Conservation (phyloP, 2,888 invertebrate species). For the Leptinotarsa peninsularis region DNA sequence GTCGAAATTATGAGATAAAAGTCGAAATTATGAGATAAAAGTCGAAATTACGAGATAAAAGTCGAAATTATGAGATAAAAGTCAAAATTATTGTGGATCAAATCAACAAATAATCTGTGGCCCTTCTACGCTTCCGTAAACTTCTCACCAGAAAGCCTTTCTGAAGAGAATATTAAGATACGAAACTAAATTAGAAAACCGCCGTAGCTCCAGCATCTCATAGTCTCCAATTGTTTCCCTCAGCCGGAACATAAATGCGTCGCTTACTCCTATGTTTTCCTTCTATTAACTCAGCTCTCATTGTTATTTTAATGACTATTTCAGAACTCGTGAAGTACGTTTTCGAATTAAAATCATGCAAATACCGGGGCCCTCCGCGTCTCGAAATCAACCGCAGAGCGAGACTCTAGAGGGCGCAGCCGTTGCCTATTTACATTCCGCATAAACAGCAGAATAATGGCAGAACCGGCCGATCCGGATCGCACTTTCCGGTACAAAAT, state of each 20-base stretch:
- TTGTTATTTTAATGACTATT: conserved; percentile 9
- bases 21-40: no score
- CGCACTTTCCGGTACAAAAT: conserved; percentile 18
- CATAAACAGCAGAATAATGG: conserved; percentile 21
- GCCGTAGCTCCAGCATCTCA: background rate
- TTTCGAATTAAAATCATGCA: conserved; percentile 7
- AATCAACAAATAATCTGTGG: no score
- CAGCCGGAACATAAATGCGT: background rate
- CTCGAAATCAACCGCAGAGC: conserved; percentile 3
- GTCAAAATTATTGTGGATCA: no score
- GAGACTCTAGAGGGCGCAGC: background rate
- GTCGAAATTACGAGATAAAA: no score
- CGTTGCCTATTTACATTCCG: conserved; percentile 7
- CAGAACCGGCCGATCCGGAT: conserved; percentile 19
- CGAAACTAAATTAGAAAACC: background rate
- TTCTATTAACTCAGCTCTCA: background rate
- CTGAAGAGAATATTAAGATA: no score
- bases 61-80: no score
- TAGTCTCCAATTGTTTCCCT: background rate
- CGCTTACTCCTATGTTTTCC: background rate
- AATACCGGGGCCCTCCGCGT: background rate
- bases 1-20: no score
- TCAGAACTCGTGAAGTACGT: background rate
- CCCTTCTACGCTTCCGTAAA: no score
- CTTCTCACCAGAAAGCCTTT: no score